Percentiles rank a stretch among this genome's conserved stretches.
Conservation (phyloP, 2,113 vertebrate species). For the Myiopsitta monachus region DNA sequence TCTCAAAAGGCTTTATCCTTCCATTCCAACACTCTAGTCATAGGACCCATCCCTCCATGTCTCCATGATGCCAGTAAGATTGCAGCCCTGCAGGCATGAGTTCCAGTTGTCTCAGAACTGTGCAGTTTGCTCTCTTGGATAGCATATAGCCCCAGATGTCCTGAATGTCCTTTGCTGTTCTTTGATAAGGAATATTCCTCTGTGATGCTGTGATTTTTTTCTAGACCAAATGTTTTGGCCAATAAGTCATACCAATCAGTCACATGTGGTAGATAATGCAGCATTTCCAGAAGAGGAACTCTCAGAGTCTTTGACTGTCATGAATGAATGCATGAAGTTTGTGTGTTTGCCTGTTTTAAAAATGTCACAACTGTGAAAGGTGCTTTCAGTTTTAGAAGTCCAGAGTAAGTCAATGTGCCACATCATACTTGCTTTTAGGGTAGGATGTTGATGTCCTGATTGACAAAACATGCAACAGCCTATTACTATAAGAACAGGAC, state of each 20-base stretch:
- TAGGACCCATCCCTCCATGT: neutral
- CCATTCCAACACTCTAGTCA: neutral
- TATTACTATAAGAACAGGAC: neutral
- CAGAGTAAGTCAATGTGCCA: neutral
- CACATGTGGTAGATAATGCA: neutral
- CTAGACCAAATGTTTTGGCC: neutral
- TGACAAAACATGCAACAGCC: fast-evolving
- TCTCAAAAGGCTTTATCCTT: neutral
- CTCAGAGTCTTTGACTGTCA: neutral
- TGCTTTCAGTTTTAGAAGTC: neutral
- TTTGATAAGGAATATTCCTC: neutral
- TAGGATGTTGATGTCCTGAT: neutral
- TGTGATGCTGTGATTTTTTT: neutral
- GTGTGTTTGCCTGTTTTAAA: neutral
- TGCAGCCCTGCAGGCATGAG: neutral
- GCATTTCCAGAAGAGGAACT: neutral
- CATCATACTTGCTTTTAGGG: neutral
- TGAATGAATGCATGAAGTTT: neutral
- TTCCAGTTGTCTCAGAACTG: neutral
- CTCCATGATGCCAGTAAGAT: neutral
- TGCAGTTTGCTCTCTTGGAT: neutral
- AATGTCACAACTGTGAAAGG: fast-evolving
- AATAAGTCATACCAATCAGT: neutral
- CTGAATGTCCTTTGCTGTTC: neutral
- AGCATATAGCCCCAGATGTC: neutral